These are phyloP conservation scores for Sanderia malayensis DNA, from an alignment of 30 jellyfish, hydroid and myxozoan genomes.

Conservation along the genomic window DNA sequence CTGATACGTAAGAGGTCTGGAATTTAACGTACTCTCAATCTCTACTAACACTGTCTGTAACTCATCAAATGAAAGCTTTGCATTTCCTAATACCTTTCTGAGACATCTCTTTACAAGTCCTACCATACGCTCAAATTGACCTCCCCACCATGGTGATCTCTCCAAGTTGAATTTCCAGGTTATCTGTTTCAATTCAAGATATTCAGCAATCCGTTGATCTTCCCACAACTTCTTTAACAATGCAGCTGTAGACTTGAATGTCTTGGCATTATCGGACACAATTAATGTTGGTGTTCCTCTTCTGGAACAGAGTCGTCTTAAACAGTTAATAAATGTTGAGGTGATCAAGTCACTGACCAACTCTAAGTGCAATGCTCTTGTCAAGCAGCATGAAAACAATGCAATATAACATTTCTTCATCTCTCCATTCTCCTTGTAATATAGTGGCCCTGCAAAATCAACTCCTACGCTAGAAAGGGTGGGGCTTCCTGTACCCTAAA, in stretches of 20 bases:
- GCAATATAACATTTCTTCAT: conserved; percentile 8
- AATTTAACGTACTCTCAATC: conserved; percentile 27
- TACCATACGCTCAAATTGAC: conserved; percentile 38
- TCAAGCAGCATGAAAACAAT: conserved; percentile 30
- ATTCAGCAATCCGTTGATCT: neutral
- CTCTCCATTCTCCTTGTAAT: conserved; percentile 3
- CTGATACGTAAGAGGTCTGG: conserved; percentile 33
- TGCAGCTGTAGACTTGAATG: conserved; percentile 35
- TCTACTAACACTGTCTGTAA: conserved; percentile 29
- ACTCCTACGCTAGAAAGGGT: conserved; percentile 18
- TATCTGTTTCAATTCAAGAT: neutral
- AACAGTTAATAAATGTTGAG: conserved; percentile 4
- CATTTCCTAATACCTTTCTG: conserved; percentile 9
- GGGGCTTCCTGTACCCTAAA: conserved; percentile 5
- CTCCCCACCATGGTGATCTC: conserved; percentile 75
- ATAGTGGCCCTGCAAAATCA: conserved; percentile 31
- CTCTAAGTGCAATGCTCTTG: conserved; percentile 40
- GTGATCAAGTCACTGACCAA: conserved; percentile 22
- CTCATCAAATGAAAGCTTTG: conserved; percentile 25
- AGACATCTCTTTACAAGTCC: conserved; percentile 35
- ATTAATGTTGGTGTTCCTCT: conserved; percentile 30
- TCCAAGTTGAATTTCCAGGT: conserved; percentile 39
- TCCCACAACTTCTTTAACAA: neutral
- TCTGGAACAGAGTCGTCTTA: conserved; percentile 8
- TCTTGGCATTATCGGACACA: conserved; percentile 45